phyloP scores from a whole-genome alignment of 2,797 vertebrate genomes.

The Hippoglossus hippoglossus region DNA sequence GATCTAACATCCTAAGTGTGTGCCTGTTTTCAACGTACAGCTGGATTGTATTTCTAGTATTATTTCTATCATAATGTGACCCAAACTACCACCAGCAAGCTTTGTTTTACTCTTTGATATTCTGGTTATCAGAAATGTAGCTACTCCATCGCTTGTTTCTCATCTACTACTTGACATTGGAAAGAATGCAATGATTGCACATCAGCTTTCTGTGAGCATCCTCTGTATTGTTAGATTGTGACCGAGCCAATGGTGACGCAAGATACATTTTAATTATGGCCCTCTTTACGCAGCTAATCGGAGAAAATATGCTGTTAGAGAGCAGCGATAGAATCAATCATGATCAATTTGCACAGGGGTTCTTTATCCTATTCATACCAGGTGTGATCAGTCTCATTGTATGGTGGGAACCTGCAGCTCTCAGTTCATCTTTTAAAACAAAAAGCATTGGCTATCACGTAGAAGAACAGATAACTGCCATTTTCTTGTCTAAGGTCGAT shows the following conservation, averaged over 20 bases:
- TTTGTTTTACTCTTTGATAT: slow-evolving; percentile 11
- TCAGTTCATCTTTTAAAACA: slow-evolving; percentile 38
- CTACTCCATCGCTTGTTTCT: slow-evolving; percentile 10
- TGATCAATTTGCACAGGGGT: slow-evolving; percentile 20
- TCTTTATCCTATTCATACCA: slow-evolving; percentile 44
- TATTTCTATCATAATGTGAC: not conserved
- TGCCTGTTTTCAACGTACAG: not conserved
- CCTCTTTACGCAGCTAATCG: slow-evolving; percentile 31
- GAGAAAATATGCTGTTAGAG: slow-evolving; percentile 23
- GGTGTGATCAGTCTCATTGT: slow-evolving; percentile 31
- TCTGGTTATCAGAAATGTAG: slow-evolving; percentile 11
- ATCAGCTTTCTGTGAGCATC: slow-evolving; percentile 34
- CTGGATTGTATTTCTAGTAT: not conserved
- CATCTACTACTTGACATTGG: slow-evolving; percentile 49
- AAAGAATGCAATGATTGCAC: slow-evolving; percentile 34
- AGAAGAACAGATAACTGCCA: slow-evolving; percentile 15
- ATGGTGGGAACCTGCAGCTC: slow-evolving; percentile 33
- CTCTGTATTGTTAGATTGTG: slow-evolving; percentile 28
- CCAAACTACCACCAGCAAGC: not conserved
- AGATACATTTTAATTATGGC: slow-evolving; percentile 48
- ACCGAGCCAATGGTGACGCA: slow-evolving; percentile 21
- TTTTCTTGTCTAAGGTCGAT: slow-evolving; percentile 43
- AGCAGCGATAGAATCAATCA: slow-evolving; percentile 26
- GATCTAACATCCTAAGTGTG: not conserved
- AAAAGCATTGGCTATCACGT: slow-evolving; percentile 33